Evolutionary conservation across 2,797 vertebrate species (phyloP).

Genomic region (Halcyon badia): DNA sequence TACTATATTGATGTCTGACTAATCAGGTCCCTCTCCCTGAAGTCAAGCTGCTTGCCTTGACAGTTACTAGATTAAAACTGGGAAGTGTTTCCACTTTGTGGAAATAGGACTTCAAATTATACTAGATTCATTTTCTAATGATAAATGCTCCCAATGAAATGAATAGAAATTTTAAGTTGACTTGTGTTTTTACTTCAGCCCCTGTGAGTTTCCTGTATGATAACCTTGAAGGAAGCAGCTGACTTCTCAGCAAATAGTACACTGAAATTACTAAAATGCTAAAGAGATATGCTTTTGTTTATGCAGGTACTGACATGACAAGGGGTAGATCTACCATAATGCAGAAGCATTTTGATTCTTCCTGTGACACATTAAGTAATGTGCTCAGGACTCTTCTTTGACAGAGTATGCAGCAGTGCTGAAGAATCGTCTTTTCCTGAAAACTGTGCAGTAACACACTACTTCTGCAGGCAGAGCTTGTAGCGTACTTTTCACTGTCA

Average conservation of each 20-base stretch:
- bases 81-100: not conserved
- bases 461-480: not conserved
- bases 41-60: not conserved
- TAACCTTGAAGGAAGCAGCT: conserved; percentile 35
- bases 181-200: conserved; percentile 41
- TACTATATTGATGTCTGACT: not conserved
- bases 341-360: not conserved
- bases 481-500: not conserved
- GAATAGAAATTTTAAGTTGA: not conserved
- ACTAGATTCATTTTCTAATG: not conserved
- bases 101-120: not conserved
- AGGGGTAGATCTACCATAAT: not conserved
- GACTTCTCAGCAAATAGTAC: not conserved
- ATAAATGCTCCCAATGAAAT: not conserved
- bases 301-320: not conserved
- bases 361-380: not conserved
- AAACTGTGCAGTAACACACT: not conserved
- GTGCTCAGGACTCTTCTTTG: not conserved
- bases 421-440: not conserved
- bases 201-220: conserved; percentile 15
- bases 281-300: not conserved
- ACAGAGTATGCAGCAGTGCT: not conserved
- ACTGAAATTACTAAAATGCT: not conserved
- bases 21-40: not conserved
- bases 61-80: not conserved